Evolutionary conservation across 2,888 invertebrate species (phyloP).

Genomic region (Dendrolimus houi): DNA sequence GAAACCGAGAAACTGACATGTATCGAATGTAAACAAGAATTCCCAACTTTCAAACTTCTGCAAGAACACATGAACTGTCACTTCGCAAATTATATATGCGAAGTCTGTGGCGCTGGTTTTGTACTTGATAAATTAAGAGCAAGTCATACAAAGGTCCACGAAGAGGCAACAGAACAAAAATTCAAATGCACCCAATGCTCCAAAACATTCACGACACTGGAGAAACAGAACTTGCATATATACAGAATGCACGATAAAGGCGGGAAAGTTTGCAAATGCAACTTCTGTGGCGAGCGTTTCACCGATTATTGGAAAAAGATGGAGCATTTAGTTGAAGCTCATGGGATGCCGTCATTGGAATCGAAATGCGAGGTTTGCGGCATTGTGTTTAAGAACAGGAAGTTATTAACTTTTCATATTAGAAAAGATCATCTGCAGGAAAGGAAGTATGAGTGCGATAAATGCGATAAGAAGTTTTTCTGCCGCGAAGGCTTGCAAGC

Average conservation of each 20-base stretch:
- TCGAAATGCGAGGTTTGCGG: slow-evolving; percentile 46
- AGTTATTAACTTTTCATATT: slow-evolving; percentile 32
- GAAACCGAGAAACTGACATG: slow-evolving; percentile 37
- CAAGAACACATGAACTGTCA: slow-evolving; percentile 54
- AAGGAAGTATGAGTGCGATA: slow-evolving; percentile 46
- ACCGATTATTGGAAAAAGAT: slow-evolving; percentile 41
- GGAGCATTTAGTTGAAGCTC: slow-evolving; percentile 40
- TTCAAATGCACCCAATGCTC: slow-evolving; percentile 39
- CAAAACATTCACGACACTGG: slow-evolving; percentile 27
- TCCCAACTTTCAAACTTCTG: slow-evolving; percentile 38
- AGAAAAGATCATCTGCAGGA: slow-evolving; percentile 56
- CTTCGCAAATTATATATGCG: slow-evolving; percentile 41
- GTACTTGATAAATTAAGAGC: slow-evolving; percentile 28
- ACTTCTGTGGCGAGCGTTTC: slow-evolving; percentile 33
- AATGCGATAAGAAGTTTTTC: slow-evolving; percentile 56
- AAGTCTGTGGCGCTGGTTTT: slow-evolving; percentile 34
- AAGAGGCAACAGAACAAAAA: slow-evolving; percentile 20
- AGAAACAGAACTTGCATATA: slow-evolving; percentile 19
- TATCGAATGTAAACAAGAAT: slow-evolving; percentile 32
- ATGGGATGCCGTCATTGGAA: slow-evolving; percentile 31
- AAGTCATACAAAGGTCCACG: slow-evolving; percentile 34
- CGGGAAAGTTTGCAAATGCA: slow-evolving; percentile 32
- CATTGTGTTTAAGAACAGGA: slow-evolving; percentile 34
- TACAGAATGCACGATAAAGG: slow-evolving; percentile 19
- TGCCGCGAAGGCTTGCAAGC: slow-evolving; percentile 24